A percentile compares a stretch with the other conserved stretches of the same genome.
phyloP scores from a whole-genome alignment of 35 echinoderm and acorn worm genomes.

The Ptychodera flava region DNA sequence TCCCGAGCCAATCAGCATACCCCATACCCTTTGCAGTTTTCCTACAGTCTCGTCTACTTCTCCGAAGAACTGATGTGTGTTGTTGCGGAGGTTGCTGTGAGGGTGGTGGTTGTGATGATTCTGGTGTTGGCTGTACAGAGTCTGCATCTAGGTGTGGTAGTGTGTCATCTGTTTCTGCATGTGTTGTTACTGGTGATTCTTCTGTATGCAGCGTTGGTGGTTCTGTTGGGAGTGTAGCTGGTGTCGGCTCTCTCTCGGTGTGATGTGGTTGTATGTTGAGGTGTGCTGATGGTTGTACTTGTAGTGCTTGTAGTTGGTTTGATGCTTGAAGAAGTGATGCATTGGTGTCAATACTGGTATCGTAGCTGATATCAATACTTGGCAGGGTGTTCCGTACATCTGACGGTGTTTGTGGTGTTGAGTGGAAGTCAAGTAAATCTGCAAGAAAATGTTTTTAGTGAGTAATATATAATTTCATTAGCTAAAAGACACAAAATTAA shows the following conservation, averaged over 20 bases:
- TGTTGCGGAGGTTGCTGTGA: neutral
- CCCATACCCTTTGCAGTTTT: neutral
- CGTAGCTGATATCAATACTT: neutral
- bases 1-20: neutral
- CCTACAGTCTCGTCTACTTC: neutral
- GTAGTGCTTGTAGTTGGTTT: neutral
- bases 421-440: neutral
- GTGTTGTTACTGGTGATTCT: neutral
- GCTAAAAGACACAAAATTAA: neutral
- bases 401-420: neutral
- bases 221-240: neutral
- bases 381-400: neutral
- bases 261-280: neutral
- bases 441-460: neutral
- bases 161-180: neutral
- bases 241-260: too few species aligned
- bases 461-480: neutral
- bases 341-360: neutral
- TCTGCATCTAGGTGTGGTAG: neutral
- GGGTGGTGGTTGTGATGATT: neutral
- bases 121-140: neutral
- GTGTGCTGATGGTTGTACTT: neutral
- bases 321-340: neutral
- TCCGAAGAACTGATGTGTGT: neutral
- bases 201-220: neutral